Conservation (phyloP, 2,797 vertebrate species). For the Champsocephalus gunnari region DNA sequence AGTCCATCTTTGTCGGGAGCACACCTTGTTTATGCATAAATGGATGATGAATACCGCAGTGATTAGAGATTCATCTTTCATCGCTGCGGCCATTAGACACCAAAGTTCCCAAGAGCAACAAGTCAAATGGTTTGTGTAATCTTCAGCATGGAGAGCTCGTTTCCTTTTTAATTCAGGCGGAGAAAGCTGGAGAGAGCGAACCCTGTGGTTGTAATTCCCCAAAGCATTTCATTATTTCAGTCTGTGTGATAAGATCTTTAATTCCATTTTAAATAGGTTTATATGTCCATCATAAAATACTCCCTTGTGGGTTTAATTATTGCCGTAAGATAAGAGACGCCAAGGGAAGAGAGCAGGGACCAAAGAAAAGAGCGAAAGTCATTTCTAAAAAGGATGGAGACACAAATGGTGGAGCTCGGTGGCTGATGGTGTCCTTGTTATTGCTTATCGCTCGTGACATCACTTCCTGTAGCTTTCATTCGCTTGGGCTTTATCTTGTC, state of each 20-base stretch:
- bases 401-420: slow-evolving; percentile 70
- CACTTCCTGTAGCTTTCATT: slow-evolving; percentile 79
- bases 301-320: slow-evolving; percentile 84
- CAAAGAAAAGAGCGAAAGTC: slow-evolving; percentile 70
- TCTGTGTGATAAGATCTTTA: slow-evolving; percentile 83
- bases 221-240: slow-evolving; percentile 82
- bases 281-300: slow-evolving; percentile 84
- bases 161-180: slow-evolving; percentile 71
- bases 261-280: slow-evolving; percentile 87
- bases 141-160: slow-evolving; percentile 59
- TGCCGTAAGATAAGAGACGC: slow-evolving; percentile 74
- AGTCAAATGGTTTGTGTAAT: slow-evolving; percentile 73
- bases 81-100: slow-evolving; percentile 20
- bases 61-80: slow-evolving; percentile 57
- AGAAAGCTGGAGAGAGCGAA: slow-evolving; percentile 51
- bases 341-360: slow-evolving; percentile 77
- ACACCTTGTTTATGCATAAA: slow-evolving; percentile 38
- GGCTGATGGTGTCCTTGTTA: slow-evolving; percentile 75
- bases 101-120: slow-evolving; percentile 66
- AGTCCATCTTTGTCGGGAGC: slow-evolving; percentile 30
- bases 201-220: slow-evolving; percentile 72
- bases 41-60: slow-evolving; percentile 34
- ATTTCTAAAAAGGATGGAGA: slow-evolving; percentile 74
- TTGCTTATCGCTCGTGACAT: slow-evolving; percentile 80
- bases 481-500: slow-evolving; percentile 73